Conservation (phyloP, 2,888 invertebrate species). For the Dasysyrphus tricinctus region DNA sequence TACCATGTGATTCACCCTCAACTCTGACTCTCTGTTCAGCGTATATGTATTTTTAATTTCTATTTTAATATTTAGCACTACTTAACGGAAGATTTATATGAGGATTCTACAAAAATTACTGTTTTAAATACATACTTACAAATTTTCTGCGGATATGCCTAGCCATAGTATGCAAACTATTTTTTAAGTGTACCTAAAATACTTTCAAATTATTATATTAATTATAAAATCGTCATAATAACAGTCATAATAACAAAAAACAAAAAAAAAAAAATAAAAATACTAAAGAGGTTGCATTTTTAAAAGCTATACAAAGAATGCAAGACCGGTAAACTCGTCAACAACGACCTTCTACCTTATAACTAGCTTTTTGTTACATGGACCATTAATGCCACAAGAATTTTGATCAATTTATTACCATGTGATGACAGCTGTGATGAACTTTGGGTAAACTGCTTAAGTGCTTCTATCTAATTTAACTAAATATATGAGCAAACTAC, state of each 20-base stretch:
- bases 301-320: slow-evolving; percentile 45
- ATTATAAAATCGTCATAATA: slow-evolving; percentile 36
- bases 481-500: neutral
- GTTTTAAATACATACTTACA: too few species aligned
- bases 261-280: slow-evolving; percentile 1
- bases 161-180: too few species aligned
- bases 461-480: neutral
- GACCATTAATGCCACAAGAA: slow-evolving; percentile 36
- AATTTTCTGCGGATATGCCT: too few species aligned
- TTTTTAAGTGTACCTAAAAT: slow-evolving; percentile 6
- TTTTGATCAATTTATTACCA: slow-evolving; percentile 66
- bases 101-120: too few species aligned
- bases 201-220: slow-evolving; percentile 59
- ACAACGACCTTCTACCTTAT: slow-evolving; percentile 67
- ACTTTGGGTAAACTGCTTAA: slow-evolving; percentile 40
- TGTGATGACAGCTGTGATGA: slow-evolving; percentile 37
- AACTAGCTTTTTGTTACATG: slow-evolving; percentile 17
- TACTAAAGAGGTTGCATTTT: slow-evolving; percentile 31
- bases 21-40: too few species aligned
- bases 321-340: slow-evolving; percentile 60
- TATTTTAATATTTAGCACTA: too few species aligned
- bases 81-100: too few species aligned
- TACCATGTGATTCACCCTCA: too few species aligned
- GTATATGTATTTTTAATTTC: too few species aligned
- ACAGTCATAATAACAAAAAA: neutral